Base-by-base conservation (phyloP, 1,140 invertebrate species). In the Penaeus indicus region DNA sequence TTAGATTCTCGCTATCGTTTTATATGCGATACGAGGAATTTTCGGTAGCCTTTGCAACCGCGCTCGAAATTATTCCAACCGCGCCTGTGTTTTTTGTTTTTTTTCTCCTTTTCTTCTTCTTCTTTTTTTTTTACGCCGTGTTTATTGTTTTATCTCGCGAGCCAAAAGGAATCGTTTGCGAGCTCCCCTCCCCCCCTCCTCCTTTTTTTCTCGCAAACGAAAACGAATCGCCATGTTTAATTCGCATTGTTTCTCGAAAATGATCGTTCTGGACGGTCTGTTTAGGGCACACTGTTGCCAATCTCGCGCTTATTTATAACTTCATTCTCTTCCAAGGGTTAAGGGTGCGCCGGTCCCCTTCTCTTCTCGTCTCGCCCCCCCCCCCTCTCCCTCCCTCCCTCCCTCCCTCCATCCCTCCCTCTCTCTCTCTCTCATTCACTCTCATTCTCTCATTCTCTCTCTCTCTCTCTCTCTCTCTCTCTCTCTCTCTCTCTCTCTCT, bases 151-250 rank as follows among this genome's bases (percentile, higher is more conserved):
- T 54, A 54, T 54, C 54, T 54, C 54, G 54, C 54, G 54, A 16
- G 54, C 54, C 54, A 54, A 54, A 54, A 54, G 54, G 54, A 16
- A 54, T 54, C 54, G 54, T 54, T 54, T 54, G 54, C 54, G 54
- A 54, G 54, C 81, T 32, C 81, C 38, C 22, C 47, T 32, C 42
- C 82, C 69, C 82, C 54, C 82, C 38, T n/a, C 22, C 42, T 47
- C 11, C 1, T 54, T 54, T 54, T 54, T 54, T 54, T 54, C 54
- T 54, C 54, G 11, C 54, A 54, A 54, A 54, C 54, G 54, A 54
- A 47, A 54, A 54, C 54, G 54, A 16, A 54, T 54, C 54, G 16
- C 54, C 54, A 54, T 54, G 54, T 54, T 54, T 54, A 54, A 54
- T 54, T 54, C 54, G 54, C 16, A 54, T 54, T 13, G 54, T 54